Conservation (phyloP, 2,888 invertebrate genomes). For the Aleiodes testaceus region DNA sequence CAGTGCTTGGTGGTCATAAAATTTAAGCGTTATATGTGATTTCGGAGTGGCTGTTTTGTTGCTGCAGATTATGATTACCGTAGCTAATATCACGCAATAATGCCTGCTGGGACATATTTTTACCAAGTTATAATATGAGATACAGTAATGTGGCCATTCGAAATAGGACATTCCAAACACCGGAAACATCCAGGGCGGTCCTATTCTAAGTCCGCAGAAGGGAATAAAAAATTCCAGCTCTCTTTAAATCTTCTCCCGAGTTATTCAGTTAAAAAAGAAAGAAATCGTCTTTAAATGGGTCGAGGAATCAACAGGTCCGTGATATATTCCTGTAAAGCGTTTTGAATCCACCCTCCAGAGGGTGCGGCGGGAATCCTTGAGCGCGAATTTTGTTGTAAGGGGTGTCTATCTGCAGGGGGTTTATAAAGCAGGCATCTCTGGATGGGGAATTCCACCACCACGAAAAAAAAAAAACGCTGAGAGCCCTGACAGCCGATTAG, state of each 20-base stretch:
- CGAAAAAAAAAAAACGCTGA: slow-evolving; percentile 17
- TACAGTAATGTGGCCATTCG: slow-evolving; percentile 2
- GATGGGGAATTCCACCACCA: slow-evolving; percentile 1
- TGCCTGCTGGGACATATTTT: slow-evolving; percentile 40
- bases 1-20: slow-evolving; percentile 60
- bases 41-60: slow-evolving; percentile 66
- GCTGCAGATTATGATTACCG: slow-evolving; percentile 67
- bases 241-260: slow-evolving; percentile 2
- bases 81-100: slow-evolving; percentile 70
- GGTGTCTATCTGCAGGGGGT: slow-evolving; percentile 48
- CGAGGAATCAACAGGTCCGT: slow-evolving; percentile 70
- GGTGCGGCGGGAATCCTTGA: slow-evolving; percentile 65
- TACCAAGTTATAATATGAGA: neutral
- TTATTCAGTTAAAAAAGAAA: slow-evolving; percentile 8
- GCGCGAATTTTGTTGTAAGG: slow-evolving; percentile 65
- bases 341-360: slow-evolving; percentile 70
- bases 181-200: slow-evolving; percentile 27
- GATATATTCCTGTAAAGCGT: slow-evolving; percentile 72
- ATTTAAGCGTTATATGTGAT: slow-evolving; percentile 63
- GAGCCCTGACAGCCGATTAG: slow-evolving; percentile 70
- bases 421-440: neutral
- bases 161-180: slow-evolving; percentile 18
- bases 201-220: neutral
- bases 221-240: neutral
- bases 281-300: neutral